A percentile compares a stretch with the other conserved stretches of the same genome.
Conservation (phyloP, 2,888 invertebrate genomes). For the Diaphora mendica region DNA sequence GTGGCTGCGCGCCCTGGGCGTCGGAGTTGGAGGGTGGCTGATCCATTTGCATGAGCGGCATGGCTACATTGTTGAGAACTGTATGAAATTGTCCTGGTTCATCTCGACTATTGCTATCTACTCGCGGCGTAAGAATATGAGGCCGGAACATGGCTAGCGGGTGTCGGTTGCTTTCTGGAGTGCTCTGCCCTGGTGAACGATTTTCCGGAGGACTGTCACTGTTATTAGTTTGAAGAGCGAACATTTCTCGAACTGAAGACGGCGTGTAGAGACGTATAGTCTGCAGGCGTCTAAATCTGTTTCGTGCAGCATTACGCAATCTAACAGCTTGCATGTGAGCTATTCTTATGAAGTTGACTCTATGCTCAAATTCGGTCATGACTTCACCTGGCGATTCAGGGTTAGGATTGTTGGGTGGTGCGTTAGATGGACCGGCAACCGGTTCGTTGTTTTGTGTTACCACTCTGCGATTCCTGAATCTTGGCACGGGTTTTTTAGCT, state of each 20-base stretch:
- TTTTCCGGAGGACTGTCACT: slow-evolving; percentile 60
- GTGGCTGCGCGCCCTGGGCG: slow-evolving; percentile 58
- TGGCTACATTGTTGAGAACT: slow-evolving; percentile 68
- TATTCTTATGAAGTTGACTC: slow-evolving; percentile 76
- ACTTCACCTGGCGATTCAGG: slow-evolving; percentile 58
- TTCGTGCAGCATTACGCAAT: slow-evolving; percentile 75
- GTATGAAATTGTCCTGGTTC: slow-evolving; percentile 64
- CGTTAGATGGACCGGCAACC: slow-evolving; percentile 70
- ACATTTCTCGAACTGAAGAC: slow-evolving; percentile 79
- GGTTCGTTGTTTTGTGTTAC: slow-evolving; percentile 63
- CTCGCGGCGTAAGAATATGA: slow-evolving; percentile 55
- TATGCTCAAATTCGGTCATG: slow-evolving; percentile 71
- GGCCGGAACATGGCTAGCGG: slow-evolving; percentile 63
- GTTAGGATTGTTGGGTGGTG: slow-evolving; percentile 48
- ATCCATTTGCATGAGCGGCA: slow-evolving; percentile 88
- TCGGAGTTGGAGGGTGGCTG: slow-evolving; percentile 64
- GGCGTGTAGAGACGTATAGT: slow-evolving; percentile 79
- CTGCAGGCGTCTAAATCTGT: slow-evolving; percentile 74
- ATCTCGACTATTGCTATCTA: slow-evolving; percentile 30
- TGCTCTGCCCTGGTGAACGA: slow-evolving; percentile 52
- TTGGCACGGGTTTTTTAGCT: slow-evolving; percentile 47
- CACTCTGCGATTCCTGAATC: slow-evolving; percentile 49
- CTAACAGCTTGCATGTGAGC: slow-evolving; percentile 78
- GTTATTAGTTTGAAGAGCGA: slow-evolving; percentile 64
- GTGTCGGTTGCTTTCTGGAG: slow-evolving; percentile 54